Evolutionary conservation across 2,113 vertebrate species (phyloP).

Genomic region (Aleadryas rufinucha): DNA sequence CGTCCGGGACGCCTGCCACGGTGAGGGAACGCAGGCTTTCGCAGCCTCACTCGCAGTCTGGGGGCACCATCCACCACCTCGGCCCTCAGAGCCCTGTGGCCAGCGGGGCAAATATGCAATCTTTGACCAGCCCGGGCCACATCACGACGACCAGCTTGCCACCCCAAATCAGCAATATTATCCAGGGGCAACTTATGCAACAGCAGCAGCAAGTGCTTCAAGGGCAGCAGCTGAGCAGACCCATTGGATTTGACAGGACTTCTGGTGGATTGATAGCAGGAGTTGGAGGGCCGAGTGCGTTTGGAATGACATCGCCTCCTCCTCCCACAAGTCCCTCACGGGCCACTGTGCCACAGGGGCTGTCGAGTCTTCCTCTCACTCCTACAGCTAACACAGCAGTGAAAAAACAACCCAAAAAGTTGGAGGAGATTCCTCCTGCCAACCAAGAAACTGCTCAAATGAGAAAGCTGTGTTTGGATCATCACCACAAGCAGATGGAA

Average conservation of each 20-base stretch:
- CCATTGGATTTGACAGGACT: conserved; percentile 84
- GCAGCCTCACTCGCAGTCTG: conserved; percentile 90
- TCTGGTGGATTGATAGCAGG: conserved; percentile 77
- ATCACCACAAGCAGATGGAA: conserved; percentile 90
- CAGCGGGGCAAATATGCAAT: conserved; percentile 72
- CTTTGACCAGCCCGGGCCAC: conserved; percentile 82
- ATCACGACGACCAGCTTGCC: conserved; percentile 89
- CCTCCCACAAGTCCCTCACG: conserved; percentile 89
- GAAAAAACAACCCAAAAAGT: conserved; percentile 85
- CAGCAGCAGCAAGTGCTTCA: conserved; percentile 77
- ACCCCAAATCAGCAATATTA: conserved; percentile 91
- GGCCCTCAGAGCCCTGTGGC: conserved; percentile 89
- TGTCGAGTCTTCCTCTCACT: conserved; percentile 79
- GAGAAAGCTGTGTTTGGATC: conserved; percentile 91
- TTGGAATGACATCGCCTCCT: conserved; percentile 83
- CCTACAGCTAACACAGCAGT: conserved; percentile 67
- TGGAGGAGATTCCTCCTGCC: conserved; percentile 92
- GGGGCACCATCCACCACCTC: conserved; percentile 89
- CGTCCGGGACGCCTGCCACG: conserved; percentile 70
- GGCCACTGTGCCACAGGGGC: conserved; percentile 77
- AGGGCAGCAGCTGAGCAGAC: conserved; percentile 65
- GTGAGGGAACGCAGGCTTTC: conserved; percentile 84
- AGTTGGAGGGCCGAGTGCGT: conserved; percentile 76
- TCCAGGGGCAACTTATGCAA: conserved; percentile 84
- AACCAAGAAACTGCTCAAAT: conserved; percentile 88